Base-by-base conservation (phyloP, 1,140 invertebrate genomes). In the Drosophila repletoides region DNA sequence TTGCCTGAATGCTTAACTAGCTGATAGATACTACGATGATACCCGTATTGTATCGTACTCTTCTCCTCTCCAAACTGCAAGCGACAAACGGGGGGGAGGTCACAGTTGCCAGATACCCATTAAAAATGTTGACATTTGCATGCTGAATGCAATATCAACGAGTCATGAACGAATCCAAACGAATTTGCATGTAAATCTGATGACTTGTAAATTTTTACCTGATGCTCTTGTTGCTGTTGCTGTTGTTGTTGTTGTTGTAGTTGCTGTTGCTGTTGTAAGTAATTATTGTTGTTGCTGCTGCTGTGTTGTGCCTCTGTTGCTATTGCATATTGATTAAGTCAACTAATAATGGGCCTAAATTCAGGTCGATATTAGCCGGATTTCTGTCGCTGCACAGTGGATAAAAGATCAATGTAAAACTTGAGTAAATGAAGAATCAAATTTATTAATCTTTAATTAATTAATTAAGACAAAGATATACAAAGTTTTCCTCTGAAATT, bases 111-210 rank as follows among this genome's bases (percentile, higher is more conserved):
- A 40, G 17, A 45, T 64, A 38, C 26, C 34, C 52, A 52, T 26
- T 48, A 64, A 75, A 70, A 77, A 69, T 65, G 67, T 74, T 83
- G 74, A 84, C 80, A 84, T 80, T 84, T 80, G 80, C 75, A 86
- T 84, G 80, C 80, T 70, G 58, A 72, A 84, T 81, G 76, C 72
- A 75, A 67, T 55, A 45, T 31, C 63, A 77, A 66, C 71, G 59
- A 79, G 36, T 84, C 79, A 67, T 73, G 72, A 74, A 75, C 38
- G 41, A 31, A 53, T 41, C 4, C 72, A 79, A 71, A 59, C 40
- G 34, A 55, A 67, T 84, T 86, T 60, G 74, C 74, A 79, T 79
- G 52, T 71, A 56, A 63, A 77, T 19, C 12, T 21, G 6, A 15
- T 52, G 21, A n/a, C n/a, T n/a, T n/a, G n/a, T n/a, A n/a, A n/a